Evolutionary conservation across 2,888 invertebrate genomes (phyloP).

Genomic region (Polydrusus cervinus): DNA sequence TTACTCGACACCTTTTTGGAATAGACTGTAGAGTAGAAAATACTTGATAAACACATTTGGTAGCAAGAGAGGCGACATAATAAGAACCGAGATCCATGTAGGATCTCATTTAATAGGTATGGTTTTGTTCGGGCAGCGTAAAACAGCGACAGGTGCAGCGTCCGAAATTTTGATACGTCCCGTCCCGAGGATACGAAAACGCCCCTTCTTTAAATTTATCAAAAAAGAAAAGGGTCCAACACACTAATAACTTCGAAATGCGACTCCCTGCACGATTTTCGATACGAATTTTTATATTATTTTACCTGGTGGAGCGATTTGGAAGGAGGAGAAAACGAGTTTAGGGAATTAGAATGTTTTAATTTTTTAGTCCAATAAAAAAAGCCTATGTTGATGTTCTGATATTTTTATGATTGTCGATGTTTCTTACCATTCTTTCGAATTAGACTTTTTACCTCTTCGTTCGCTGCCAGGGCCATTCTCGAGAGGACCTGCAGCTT

Average conservation of each 20-base stretch:
- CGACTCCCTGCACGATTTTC: slow-evolving; percentile 24
- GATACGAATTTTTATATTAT: slow-evolving; percentile 24
- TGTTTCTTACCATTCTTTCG: no score
- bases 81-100: no score
- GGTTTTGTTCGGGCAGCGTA: slow-evolving; percentile 18
- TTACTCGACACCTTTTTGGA: no score
- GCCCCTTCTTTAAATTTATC: slow-evolving; percentile 20
- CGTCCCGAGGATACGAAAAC: slow-evolving; percentile 22
- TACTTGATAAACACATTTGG: no score
- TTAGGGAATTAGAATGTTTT: not conserved
- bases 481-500: no score
- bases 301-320: slow-evolving; percentile 24
- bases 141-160: slow-evolving; percentile 23
- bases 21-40: no score
- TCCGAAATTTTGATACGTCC: slow-evolving; percentile 5
- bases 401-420: no score
- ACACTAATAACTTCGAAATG: slow-evolving; percentile 21
- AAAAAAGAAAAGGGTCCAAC: slow-evolving; percentile 25
- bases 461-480: no score
- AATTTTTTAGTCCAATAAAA: not conserved
- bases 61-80: no score
- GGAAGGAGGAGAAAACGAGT: slow-evolving; percentile 2
- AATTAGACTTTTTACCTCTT: no score
- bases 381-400: no score
- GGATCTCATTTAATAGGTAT: no score